Conservation (phyloP, 1,140 invertebrate genomes). For the Bombus haemorrhoidalis region DNA sequence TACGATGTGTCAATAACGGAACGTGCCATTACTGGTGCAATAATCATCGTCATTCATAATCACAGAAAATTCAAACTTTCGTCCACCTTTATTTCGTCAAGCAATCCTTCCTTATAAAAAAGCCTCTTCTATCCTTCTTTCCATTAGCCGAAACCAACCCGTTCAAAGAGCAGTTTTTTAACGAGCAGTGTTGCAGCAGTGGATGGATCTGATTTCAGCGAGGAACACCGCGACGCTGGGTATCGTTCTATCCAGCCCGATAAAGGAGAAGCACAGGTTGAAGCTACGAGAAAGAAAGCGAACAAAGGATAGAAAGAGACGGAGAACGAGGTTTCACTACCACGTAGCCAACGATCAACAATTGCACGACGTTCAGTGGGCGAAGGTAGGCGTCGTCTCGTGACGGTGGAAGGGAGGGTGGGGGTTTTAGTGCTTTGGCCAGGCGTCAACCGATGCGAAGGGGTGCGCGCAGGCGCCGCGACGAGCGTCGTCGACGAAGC, state of each 20-base stretch:
- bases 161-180: conserved; percentile 4
- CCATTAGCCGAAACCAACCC: neutral
- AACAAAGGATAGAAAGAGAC: neutral
- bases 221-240: neutral
- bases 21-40: neutral
- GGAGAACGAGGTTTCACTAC: conserved; percentile 32
- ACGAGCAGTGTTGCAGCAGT: neutral
- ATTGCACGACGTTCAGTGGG: conserved; percentile 67
- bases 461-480: conserved; percentile 71
- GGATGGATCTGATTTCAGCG: conserved; percentile 6
- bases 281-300: neutral
- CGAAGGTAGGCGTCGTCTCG: conserved; percentile 62
- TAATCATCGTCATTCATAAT: neutral
- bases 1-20: too few relatives aligned
- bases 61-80: neutral
- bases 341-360: conserved; percentile 77
- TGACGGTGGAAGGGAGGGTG: conserved; percentile 45
- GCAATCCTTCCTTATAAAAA: neutral
- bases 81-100: neutral
- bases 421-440: conserved; percentile 55
- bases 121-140: neutral
- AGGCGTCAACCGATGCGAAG: conserved; percentile 52
- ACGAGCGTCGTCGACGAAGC: conserved; percentile 59
- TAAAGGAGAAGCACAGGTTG: neutral
- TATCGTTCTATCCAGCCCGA: neutral